Evolutionary conservation across 2,113 vertebrate genomes (phyloP).

Genomic region (Noturus placidus): DNA sequence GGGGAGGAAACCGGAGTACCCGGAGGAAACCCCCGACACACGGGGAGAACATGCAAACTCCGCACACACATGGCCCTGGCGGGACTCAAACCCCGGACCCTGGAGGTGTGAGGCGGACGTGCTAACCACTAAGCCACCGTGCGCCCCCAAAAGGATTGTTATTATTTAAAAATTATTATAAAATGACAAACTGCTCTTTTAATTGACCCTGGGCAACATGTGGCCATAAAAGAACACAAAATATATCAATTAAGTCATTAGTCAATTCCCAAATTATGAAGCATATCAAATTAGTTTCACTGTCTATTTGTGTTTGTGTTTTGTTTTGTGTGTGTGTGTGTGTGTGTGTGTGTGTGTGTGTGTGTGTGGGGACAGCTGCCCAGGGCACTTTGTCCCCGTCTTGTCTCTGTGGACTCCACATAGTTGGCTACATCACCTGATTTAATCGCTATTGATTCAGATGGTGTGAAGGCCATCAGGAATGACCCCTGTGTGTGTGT

Average conservation of each 20-base stretch:
- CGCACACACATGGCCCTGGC: no score
- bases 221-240: not conserved
- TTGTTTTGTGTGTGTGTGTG: slow-evolving; percentile 15
- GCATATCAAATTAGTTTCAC: not conserved
- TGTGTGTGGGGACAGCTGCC: slow-evolving; percentile 19
- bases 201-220: not conserved
- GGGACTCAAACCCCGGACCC: no score
- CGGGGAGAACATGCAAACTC: no score
- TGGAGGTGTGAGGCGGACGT: no score
- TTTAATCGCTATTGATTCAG: slow-evolving; percentile 62
- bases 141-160: no score
- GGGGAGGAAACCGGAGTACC: no score
- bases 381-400: slow-evolving; percentile 17
- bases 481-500: slow-evolving; percentile 37
- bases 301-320: not conserved
- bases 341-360: slow-evolving; percentile 18
- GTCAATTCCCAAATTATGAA: not conserved
- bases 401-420: slow-evolving; percentile 27
- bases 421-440: slow-evolving; percentile 37
- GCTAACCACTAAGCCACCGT: no score
- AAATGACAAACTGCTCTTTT: not conserved
- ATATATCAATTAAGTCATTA: not conserved
- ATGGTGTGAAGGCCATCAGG: slow-evolving; percentile 59
- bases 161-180: no score
- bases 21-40: no score